Evolutionary conservation across 35 echinoderm and acorn worm species (phyloP), one percentile per base, ranked within the genome.

Genomic region (Apostichopus japonicus): DNA sequence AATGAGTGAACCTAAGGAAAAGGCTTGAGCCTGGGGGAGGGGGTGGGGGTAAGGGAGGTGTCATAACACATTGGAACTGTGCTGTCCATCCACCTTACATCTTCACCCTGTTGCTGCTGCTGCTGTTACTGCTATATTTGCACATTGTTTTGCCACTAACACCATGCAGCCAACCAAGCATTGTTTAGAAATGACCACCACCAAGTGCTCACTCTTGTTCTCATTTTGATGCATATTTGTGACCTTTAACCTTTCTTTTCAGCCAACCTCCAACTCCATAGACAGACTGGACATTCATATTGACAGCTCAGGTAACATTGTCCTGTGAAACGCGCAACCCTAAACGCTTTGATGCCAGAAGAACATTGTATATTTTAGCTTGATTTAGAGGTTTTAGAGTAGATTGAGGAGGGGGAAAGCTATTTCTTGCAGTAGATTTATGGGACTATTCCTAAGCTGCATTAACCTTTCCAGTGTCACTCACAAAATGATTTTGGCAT

Each of bases 221-320:
- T 80, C 78, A 84, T 58, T 83, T 57, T 84, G 81, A 84, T 57
- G 55, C 54, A 55, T 84, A 57, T 84, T 84, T 58, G 81, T 84
- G 81, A 84, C 81, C 79, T 58, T 84, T 75, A 19, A 75, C 71
- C 71, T 84, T 84, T 84, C 81, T 84, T 84, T 58, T 57, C 81
- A 84, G 81, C 81, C 81, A 58, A 84, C 81, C 17, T 84, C 81
- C 81, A 84, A 84, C 81, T 84, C 81, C 81, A 84, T 84, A 84
- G 81, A 84, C 81, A 55, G 81, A 57, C 56, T 84, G 81, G 81
- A 84, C 57, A n/a, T 84, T n/a, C 81, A 84, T 84, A 24, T 84
- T 57, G 81, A 84, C 81, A 59, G 56, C 11, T 58, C 81, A 84
- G 81, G 81, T 84, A 84, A 84, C 54, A 53, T 55, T 22, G 56